Conservation (phyloP, 2,888 invertebrate genomes). For the Oegoconia quadripuncta region DNA sequence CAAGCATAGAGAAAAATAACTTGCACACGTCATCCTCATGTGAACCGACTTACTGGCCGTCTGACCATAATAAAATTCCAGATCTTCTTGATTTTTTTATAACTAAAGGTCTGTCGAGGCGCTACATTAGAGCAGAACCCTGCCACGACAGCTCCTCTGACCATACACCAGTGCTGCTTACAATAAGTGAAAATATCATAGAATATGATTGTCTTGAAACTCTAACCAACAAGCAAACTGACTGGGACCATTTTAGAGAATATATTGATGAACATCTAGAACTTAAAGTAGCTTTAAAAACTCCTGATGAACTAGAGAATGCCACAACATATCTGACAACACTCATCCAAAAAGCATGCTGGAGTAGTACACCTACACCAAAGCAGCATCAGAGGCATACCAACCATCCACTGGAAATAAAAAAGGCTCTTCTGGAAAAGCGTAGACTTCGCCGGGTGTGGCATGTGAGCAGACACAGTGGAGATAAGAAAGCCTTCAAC, state of each 20-base stretch:
- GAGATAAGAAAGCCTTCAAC: constrained; percentile 16
- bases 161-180: no score
- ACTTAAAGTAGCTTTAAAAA: no score
- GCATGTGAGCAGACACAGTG: constrained; percentile 16
- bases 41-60: constrained; percentile 24
- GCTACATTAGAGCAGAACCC: no score
- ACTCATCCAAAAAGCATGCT: constrained; percentile 8
- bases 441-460: constrained; percentile 14
- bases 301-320: no score
- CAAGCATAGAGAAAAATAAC: neutral
- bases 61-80: constrained; percentile 18
- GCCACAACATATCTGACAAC: neutral
- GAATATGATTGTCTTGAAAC: no score
- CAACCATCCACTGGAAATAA: constrained; percentile 4
- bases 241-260: no score
- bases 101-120: no score
- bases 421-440: constrained; percentile 15
- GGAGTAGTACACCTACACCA: constrained; percentile 6
- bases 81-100: constrained; percentile 24
- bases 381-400: neutral
- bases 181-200: no score
- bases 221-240: no score
- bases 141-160: no score
- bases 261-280: no score
- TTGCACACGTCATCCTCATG: constrained; percentile 10